A percentile compares a stretch with the other conserved stretches of the same genome.
Conservation (phyloP, 2,888 invertebrate species). For the Pecten maximus region DNA sequence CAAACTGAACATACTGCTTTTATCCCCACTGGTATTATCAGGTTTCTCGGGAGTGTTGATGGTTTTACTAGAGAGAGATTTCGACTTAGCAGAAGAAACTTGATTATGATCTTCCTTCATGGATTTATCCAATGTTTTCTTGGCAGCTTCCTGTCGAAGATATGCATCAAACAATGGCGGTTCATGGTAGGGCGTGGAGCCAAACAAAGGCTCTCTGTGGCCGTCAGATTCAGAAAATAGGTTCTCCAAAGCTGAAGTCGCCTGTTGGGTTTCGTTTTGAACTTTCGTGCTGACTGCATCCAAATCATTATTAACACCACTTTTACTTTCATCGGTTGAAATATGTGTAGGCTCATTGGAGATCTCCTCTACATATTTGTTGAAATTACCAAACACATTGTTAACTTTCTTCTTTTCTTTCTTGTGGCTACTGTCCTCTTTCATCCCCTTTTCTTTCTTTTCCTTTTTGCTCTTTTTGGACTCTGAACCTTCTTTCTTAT, state of each 20-base stretch:
- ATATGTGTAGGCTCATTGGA: neutral
- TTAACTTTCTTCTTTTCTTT: constrained; percentile 13
- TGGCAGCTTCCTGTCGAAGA: neutral
- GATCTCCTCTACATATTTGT: neutral
- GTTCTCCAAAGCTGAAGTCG: neutral
- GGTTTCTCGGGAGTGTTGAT: neutral
- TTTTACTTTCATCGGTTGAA: neutral
- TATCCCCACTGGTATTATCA: neutral
- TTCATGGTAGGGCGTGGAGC: neutral
- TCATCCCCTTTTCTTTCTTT: neutral
- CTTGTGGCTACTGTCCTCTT: neutral
- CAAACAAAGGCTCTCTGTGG: neutral
- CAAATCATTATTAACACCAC: neutral
- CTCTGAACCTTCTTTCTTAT: constrained; percentile 38
- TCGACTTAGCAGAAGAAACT: neutral
- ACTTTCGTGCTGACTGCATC: neutral
- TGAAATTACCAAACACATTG: constrained; percentile 1
- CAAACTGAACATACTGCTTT: neutral
- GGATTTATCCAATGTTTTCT: neutral
- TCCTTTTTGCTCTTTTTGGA: constrained; percentile 37
- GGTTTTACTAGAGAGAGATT: neutral
- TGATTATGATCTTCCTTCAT: neutral
- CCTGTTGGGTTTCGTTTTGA: constrained; percentile 3
- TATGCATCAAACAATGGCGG: neutral
- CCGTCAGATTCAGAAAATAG: neutral